Conservation (phyloP, 37 sponge, comb jelly and placozoan genomes). For the Theonella swinhoei region DNA sequence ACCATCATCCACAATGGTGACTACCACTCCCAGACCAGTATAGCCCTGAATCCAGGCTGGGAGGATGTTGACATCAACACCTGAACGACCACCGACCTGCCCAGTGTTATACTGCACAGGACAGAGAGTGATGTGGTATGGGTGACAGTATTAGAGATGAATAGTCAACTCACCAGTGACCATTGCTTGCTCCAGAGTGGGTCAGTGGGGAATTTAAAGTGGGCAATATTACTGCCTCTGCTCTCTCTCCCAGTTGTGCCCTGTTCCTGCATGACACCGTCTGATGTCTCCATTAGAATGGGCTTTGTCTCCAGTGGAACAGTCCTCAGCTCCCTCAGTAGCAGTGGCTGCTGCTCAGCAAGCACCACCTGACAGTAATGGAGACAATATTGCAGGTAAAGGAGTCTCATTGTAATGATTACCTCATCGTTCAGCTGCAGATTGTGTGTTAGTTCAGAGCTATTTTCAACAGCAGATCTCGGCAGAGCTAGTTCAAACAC, state of each 20-base stretch:
- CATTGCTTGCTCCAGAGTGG: slow-evolving; percentile 76
- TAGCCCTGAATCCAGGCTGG: slow-evolving; percentile 91
- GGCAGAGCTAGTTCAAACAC: background rate
- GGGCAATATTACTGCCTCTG: slow-evolving; percentile 20
- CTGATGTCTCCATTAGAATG: no score
- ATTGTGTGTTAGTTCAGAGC: background rate
- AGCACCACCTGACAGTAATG: background rate
- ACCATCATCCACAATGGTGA: slow-evolving; percentile 89
- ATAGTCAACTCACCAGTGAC: slow-evolving; percentile 58
- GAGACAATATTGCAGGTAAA: no score
- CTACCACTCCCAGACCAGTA: slow-evolving; percentile 85
- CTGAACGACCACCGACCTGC: background rate
- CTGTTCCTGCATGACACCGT: background rate
- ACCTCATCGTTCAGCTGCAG: background rate
- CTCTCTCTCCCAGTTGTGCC: background rate
- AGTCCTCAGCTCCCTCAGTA: background rate
- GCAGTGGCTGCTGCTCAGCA: background rate
- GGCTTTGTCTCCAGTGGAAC: background rate
- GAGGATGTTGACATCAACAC: slow-evolving; percentile 72
- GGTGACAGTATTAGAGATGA: background rate
- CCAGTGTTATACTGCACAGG: slow-evolving; percentile 6
- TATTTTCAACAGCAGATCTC: background rate
- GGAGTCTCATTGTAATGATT: no score
- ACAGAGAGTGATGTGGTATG: background rate
- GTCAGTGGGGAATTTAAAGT: slow-evolving; percentile 60